A percentile compares a stretch with the other conserved stretches of the same genome.
Evolutionary conservation across 2,113 vertebrate species (phyloP).

Genomic region (Mesitornis unicolor): DNA sequence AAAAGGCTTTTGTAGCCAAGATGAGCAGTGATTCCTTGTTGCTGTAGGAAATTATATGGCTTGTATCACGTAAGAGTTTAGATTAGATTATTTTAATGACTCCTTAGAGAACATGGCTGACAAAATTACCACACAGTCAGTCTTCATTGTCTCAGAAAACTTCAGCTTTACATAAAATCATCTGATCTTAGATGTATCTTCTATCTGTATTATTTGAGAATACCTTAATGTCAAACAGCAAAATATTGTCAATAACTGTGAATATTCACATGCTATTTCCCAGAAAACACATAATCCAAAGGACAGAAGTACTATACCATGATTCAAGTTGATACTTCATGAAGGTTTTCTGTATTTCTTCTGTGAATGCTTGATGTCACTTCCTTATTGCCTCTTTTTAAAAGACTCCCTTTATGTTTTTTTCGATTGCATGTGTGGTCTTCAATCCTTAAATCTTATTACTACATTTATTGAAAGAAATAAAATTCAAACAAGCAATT

Average conservation of each 20-base stretch:
- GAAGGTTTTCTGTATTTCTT: neutral
- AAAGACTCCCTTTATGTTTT: conserved; percentile 10
- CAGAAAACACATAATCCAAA: neutral
- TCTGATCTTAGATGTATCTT: neutral
- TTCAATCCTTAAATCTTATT: conserved; percentile 50
- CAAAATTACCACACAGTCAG: neutral
- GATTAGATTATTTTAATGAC: neutral
- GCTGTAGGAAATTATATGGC: neutral
- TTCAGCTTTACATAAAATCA: neutral
- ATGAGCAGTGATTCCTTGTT: neutral
- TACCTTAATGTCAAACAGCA: neutral
- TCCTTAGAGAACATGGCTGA: neutral
- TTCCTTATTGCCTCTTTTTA: conserved; percentile 26
- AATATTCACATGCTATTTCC: neutral
- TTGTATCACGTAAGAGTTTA: neutral
- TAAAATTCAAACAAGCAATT: conserved; percentile 56
- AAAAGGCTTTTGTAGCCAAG: neutral
- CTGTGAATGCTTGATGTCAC: neutral
- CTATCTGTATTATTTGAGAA: neutral
- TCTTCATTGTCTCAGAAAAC: neutral
- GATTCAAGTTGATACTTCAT: neutral
- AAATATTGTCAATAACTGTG: neutral
- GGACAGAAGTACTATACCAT: neutral
- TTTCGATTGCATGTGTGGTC: conserved; percentile 28
- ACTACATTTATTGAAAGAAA: conserved; percentile 55